Evolutionary conservation across 1,140 invertebrate species (phyloP).

Genomic region (Scaptomyza pallida): DNA sequence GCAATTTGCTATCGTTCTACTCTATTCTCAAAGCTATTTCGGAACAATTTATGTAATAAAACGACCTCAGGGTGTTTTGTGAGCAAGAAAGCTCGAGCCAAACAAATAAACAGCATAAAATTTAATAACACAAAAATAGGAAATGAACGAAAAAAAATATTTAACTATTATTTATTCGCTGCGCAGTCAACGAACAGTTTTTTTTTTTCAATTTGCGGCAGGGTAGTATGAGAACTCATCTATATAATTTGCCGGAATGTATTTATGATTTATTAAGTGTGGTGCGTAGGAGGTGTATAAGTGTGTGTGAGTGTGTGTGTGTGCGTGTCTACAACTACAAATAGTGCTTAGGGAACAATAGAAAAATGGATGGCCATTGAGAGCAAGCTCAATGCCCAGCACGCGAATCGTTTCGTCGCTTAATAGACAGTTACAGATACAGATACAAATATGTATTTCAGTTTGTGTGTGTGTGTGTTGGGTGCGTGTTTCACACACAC

Average conservation of each 20-base stretch:
- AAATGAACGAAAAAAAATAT: slow-evolving; percentile 46
- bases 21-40: slow-evolving; percentile 6
- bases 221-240: slow-evolving; percentile 52
- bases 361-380: slow-evolving; percentile 71
- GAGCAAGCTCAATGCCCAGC: slow-evolving; percentile 56
- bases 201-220: not conserved
- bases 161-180: slow-evolving; percentile 78
- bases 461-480: slow-evolving; percentile 20
- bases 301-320: slow-evolving; percentile 30
- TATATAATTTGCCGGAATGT: slow-evolving; percentile 75
- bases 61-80: slow-evolving; percentile 21
- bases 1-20: slow-evolving; percentile 50
- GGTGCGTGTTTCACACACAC: slow-evolving; percentile 56
- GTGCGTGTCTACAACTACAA: slow-evolving; percentile 68
- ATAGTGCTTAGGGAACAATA: slow-evolving; percentile 71
- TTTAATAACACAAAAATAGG: slow-evolving; percentile 72
- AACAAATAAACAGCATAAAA: slow-evolving; percentile 69
- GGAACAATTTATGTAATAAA: slow-evolving; percentile 36
- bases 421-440: slow-evolving; percentile 66
- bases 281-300: slow-evolving; percentile 36
- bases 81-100: slow-evolving; percentile 17
- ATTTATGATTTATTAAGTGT: slow-evolving; percentile 79
- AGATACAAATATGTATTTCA: slow-evolving; percentile 32
- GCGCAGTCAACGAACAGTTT: slow-evolving; percentile 28
- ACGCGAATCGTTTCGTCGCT: slow-evolving; percentile 70